These are phyloP conservation scores for Drosophila paulistorum DNA, from an alignment of 1,140 invertebrate species.

Conservation along the genomic window DNA sequence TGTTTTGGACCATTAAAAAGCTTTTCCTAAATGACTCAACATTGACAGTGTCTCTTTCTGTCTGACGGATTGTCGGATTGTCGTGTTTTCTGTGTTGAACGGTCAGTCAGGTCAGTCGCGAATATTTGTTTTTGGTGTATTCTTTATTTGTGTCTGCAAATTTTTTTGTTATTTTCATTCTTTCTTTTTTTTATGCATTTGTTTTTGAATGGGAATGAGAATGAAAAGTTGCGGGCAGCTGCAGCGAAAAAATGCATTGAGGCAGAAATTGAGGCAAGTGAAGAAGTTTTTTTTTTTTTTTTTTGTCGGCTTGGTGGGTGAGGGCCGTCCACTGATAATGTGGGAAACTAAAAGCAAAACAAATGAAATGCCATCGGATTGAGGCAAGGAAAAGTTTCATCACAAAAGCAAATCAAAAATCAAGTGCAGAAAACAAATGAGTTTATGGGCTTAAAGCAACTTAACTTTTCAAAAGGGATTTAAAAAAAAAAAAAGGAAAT, in stretches of 20 bases:
- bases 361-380: not conserved
- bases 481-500: not conserved
- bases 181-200: conserved; percentile 26
- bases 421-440: not conserved
- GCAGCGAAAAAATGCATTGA: conserved; percentile 28
- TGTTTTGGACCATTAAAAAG: conserved; percentile 70
- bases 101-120: conserved; percentile 10
- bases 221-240: conserved; percentile 22
- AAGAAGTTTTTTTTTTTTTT: not conserved
- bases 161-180: not conserved
- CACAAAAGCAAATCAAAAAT: not conserved
- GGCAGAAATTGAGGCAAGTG: conserved; percentile 15
- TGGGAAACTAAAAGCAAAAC: not conserved
- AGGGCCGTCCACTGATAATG: not conserved
- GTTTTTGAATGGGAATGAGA: conserved; percentile 20
- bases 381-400: not conserved
- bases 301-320: too few relatives aligned
- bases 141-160: conserved; percentile 15
- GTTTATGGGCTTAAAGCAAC: not conserved
- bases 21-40: conserved; percentile 56
- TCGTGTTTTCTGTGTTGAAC: not conserved
- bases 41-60: conserved; percentile 50
- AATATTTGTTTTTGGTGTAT: conserved; percentile 43
- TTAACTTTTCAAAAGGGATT: not conserved
- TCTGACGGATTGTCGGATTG: conserved; percentile 24